Percentiles rank a stretch among this genome's conserved stretches.
phyloP scores from a whole-genome alignment of 2,888 invertebrate genomes.

The Heterodera filipjevi region DNA sequence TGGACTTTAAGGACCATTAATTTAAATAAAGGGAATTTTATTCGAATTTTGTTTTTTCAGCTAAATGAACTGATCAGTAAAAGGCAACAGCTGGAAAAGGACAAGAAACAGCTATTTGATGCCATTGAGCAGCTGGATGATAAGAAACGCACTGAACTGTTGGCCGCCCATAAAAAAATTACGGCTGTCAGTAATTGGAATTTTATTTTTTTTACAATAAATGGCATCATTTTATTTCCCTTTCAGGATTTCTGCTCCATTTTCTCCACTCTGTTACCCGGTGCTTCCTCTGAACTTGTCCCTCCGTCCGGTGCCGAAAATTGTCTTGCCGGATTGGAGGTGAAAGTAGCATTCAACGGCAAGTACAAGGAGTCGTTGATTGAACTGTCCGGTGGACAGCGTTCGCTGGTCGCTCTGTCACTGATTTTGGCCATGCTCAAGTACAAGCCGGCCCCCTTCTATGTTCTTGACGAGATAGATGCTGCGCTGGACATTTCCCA shows the following conservation, averaged over 20 bases:
- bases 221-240: background rate
- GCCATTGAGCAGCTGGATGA: slow-evolving; percentile 87
- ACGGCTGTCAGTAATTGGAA: slow-evolving; percentile 70
- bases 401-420: slow-evolving; percentile 87
- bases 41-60: slow-evolving; percentile 64
- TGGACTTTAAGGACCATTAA: background rate
- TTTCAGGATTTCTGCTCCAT: slow-evolving; percentile 86
- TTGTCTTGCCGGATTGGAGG: slow-evolving; percentile 72
- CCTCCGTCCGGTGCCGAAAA: slow-evolving; percentile 75
- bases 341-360: slow-evolving; percentile 79
- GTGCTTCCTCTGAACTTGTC: slow-evolving; percentile 83
- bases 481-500: slow-evolving; percentile 96
- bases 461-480: slow-evolving; percentile 98
- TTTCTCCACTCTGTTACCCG: slow-evolving; percentile 86
- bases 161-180: slow-evolving; percentile 81
- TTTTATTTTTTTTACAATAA: background rate
- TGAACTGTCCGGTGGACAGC: slow-evolving; percentile 86
- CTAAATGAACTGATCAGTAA: slow-evolving; percentile 76
- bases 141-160: slow-evolving; percentile 82
- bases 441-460: slow-evolving; percentile 96
- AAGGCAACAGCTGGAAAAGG: slow-evolving; percentile 76
- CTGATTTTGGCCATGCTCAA: slow-evolving; percentile 91
- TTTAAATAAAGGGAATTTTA: background rate
- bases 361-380: slow-evolving; percentile 93
- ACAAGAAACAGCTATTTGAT: slow-evolving; percentile 76